Conservation (phyloP, 2,113 vertebrate genomes). For the Candoia aspera region DNA sequence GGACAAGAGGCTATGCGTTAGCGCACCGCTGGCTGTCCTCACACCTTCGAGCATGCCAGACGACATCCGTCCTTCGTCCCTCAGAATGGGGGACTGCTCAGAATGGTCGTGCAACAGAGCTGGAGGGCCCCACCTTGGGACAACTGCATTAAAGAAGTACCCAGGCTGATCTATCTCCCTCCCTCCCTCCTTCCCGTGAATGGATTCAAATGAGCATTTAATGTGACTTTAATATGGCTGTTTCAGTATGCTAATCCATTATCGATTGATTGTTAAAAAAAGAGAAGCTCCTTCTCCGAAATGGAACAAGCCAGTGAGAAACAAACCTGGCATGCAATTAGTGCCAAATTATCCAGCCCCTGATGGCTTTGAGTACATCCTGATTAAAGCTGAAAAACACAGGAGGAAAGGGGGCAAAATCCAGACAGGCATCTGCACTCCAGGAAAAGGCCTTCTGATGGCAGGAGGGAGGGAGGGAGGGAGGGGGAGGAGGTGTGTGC, state of each 20-base stretch:
- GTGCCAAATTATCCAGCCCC: not conserved
- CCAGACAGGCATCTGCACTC: constrained; percentile 6
- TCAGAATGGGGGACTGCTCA: not conserved
- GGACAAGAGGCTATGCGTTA: not conserved
- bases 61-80: not conserved
- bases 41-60: not conserved
- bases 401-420: not conserved
- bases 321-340: constrained; percentile 21
- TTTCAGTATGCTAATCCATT: constrained; percentile 20
- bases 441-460: not conserved
- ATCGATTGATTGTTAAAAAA: not conserved
- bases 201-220: constrained; percentile 10
- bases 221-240: constrained; percentile 18
- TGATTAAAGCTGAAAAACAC: constrained; percentile 15
- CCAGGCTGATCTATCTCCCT: not conserved
- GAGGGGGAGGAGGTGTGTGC: not conserved
- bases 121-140: not conserved
- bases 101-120: not conserved
- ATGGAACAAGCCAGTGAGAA: not conserved
- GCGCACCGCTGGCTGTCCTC: not conserved
- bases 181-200: not conserved
- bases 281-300: not conserved
- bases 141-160: not conserved
- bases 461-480: not conserved
- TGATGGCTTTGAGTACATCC: not conserved